A percentile compares a stretch with the other conserved stretches of the same genome.
phyloP scores from a whole-genome alignment of 1,140 invertebrate species.

The Solen grandis region DNA sequence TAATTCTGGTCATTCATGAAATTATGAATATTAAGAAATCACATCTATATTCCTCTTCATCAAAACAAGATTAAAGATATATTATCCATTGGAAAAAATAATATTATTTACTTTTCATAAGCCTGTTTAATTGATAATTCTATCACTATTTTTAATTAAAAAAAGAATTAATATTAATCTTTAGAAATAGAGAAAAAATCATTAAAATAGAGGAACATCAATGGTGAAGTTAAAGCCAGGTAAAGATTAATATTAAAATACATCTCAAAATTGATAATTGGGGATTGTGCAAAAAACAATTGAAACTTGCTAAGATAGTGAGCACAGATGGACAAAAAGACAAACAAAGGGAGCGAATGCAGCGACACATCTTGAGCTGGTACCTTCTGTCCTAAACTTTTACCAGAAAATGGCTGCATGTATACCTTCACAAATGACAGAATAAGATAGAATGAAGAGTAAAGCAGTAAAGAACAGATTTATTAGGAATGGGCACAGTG shows the following conservation, averaged over 20 bases:
- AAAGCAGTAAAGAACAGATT: constrained; percentile 37
- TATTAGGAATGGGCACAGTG: not conserved
- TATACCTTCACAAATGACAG: too few species aligned
- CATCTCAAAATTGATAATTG: too few species aligned
- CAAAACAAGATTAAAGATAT: too few species aligned
- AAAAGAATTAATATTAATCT: not conserved
- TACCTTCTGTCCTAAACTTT: constrained; percentile 57
- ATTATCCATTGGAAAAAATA: too few species aligned
- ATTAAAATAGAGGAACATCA: not conserved
- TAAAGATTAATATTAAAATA: not conserved
- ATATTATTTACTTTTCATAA: too few species aligned
- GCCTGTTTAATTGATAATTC: too few species aligned
- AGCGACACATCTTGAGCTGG: not conserved
- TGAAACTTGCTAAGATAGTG: too few species aligned
- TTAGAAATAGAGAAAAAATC: not conserved
- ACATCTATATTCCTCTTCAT: too few species aligned
- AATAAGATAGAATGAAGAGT: too few species aligned
- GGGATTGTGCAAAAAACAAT: too few species aligned
- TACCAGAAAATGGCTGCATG: constrained; percentile 54
- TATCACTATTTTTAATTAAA: not conserved
- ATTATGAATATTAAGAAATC: too few species aligned
- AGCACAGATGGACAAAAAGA: not conserved
- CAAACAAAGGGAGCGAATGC: not conserved
- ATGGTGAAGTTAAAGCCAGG: not conserved
- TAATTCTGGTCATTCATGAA: too few species aligned